Conservation (phyloP, 1,140 invertebrate species). For the Calephelis virginiensis region DNA sequence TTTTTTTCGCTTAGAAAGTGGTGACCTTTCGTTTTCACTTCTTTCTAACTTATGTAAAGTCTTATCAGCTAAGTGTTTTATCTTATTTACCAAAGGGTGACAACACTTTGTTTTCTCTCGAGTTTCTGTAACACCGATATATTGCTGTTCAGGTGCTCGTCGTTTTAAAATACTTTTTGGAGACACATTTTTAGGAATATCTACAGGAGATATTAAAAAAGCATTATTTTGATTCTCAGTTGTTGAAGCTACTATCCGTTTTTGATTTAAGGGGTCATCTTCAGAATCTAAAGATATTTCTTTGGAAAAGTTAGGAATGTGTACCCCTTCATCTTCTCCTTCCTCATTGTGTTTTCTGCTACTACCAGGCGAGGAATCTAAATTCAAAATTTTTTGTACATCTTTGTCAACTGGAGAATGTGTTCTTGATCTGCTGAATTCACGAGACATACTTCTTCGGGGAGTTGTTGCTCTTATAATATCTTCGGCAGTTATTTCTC, state of each 20-base stretch:
- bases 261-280: constrained; percentile 52
- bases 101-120: constrained; percentile 77
- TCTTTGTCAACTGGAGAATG: constrained; percentile 56
- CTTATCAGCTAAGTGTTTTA: constrained; percentile 81
- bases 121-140: constrained; percentile 60
- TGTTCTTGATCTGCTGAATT: constrained; percentile 65
- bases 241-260: constrained; percentile 33
- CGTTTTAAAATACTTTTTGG: constrained; percentile 74
- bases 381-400: constrained; percentile 64
- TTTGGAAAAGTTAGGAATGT: constrained; percentile 76
- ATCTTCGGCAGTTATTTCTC: constrained; percentile 74
- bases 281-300: constrained; percentile 75
- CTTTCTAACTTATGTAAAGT: constrained; percentile 78
- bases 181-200: constrained; percentile 63
- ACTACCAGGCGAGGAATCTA: constrained; percentile 74
- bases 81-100: constrained; percentile 81
- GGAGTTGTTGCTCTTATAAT: constrained; percentile 67
- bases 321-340: constrained; percentile 65
- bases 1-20: constrained; percentile 60
- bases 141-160: constrained; percentile 62
- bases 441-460: constrained; percentile 71
- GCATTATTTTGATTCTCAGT: constrained; percentile 46
- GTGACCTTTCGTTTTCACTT: constrained; percentile 74
- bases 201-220: constrained; percentile 47
- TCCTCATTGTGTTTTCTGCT: constrained; percentile 72